These are phyloP conservation scores for Melierax canorus DNA, from an alignment of 2,113 vertebrate species.

Conservation along the genomic window DNA sequence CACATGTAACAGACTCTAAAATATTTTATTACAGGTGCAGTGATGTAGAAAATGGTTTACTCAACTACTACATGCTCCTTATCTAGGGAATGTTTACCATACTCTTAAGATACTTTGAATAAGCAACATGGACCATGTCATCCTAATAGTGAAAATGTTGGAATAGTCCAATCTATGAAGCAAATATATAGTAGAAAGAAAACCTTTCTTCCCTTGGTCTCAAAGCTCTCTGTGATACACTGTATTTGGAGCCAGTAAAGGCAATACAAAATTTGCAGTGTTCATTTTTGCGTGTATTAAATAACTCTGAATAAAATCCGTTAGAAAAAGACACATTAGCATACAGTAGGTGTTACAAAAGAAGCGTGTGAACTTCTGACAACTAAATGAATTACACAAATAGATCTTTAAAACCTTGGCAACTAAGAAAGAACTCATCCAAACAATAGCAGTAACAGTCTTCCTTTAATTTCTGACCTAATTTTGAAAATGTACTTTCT, in stretches of 20 bases:
- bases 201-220: neutral
- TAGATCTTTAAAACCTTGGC: neutral
- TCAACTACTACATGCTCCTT: neutral
- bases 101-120: neutral
- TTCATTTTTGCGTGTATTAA: neutral
- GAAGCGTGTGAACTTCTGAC: neutral
- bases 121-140: neutral
- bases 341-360: neutral
- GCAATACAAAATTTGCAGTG: neutral
- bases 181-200: neutral
- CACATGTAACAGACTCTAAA: neutral
- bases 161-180: neutral
- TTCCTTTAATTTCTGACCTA: neutral
- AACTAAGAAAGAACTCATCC: neutral
- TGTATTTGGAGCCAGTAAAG: neutral
- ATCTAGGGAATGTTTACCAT: neutral
- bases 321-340: neutral
- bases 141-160: neutral
- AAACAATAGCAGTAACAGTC: neutral
- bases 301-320: neutral
- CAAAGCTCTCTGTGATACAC: neutral
- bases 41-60: neutral
- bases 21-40: neutral
- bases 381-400: neutral
- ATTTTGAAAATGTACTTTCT: neutral